Evolutionary conservation across 2,888 invertebrate species (phyloP).

Genomic region (Hipparchia sbordonii): DNA sequence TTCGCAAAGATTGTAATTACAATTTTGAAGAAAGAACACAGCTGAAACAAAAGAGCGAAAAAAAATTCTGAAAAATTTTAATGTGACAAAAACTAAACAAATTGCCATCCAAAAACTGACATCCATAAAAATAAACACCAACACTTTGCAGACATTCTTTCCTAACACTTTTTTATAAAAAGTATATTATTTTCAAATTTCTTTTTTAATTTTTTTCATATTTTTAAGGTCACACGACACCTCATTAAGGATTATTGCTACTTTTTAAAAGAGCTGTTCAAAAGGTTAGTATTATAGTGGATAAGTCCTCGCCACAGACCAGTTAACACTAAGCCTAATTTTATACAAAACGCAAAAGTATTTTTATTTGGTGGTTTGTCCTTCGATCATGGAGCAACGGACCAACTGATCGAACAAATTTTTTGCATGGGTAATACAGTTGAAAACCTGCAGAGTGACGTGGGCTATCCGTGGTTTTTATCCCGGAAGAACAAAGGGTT

Average conservation of each 20-base stretch:
- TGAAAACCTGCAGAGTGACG: too few relatives aligned
- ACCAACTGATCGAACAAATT: too few relatives aligned
- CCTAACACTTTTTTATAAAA: conserved; percentile 28
- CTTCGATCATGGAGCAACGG: too few relatives aligned
- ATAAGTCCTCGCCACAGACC: neutral
- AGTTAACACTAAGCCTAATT: too few relatives aligned
- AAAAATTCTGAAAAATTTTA: conserved; percentile 4
- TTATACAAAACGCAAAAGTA: too few relatives aligned
- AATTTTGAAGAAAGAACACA: too few relatives aligned
- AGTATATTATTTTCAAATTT: conserved; percentile 27
- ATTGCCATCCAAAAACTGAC: conserved; percentile 30
- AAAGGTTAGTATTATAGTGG: neutral
- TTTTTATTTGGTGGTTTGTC: too few relatives aligned
- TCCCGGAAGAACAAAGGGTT: too few relatives aligned
- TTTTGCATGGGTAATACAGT: too few relatives aligned
- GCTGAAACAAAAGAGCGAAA: too few relatives aligned
- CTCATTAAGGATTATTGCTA: conserved; percentile 50
- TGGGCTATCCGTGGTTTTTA: too few relatives aligned
- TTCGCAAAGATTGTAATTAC: too few relatives aligned
- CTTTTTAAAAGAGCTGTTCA: conserved; percentile 22
- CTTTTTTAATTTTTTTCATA: conserved; percentile 26
- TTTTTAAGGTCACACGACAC: conserved; percentile 52
- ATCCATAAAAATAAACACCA: conserved; percentile 16
- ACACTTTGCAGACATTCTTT: conserved; percentile 24
- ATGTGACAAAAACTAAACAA: conserved; percentile 37